Base-by-base conservation (phyloP, 2,113 vertebrate genomes). In the Pitta sordida region DNA sequence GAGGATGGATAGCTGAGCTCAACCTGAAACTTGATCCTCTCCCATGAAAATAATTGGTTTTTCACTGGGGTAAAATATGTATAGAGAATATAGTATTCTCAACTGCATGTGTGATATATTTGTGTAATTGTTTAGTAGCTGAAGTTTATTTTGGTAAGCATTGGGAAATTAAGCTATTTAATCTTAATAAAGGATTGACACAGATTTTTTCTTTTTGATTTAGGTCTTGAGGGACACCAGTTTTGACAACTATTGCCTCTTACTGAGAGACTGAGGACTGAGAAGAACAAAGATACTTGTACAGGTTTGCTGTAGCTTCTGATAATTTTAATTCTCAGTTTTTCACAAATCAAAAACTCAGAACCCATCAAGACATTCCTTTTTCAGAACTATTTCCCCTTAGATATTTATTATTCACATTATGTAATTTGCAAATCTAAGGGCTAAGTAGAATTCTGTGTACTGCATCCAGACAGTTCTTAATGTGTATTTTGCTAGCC, bases 381-480 rank as follows among this genome's bases (percentile, higher is more conserved):
- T 80, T 77, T 68, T 34, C 15, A 76, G 32, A 79, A 79, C 17
- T 82, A 26, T 80, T 89, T 80, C 16, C 11, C 43, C 0, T 17
- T 56, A 87, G n/a, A 84, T 94, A 73, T 90, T 96, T 94, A 82
- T 92, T 94, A 90, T 92, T 94, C 29, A 79, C 18, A 55, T 30
- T 82, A 58, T 49, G 24, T 11, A 94, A 90, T 93, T 88, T 91
- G 44, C 43, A 76, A 94, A 93, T 49, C 22, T 23, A 13, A 83
- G 17, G 15, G 90, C 52, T 71, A 60, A 75, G 23, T 46, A 76
- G 87, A 89, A 88, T 94, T 84, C 43, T 51, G 22, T 80, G 63
- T 70, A 34, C 36, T 84, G 30, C 10, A 83, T 21, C 52, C 24
- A 94, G 10, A 55, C 41, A 79, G 6, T 53, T 92, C 90, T 67